A percentile compares a stretch with the other conserved stretches of the same genome.
phyloP scores from a whole-genome alignment of 2,113 vertebrate species.

The Corvus hawaiiensis region DNA sequence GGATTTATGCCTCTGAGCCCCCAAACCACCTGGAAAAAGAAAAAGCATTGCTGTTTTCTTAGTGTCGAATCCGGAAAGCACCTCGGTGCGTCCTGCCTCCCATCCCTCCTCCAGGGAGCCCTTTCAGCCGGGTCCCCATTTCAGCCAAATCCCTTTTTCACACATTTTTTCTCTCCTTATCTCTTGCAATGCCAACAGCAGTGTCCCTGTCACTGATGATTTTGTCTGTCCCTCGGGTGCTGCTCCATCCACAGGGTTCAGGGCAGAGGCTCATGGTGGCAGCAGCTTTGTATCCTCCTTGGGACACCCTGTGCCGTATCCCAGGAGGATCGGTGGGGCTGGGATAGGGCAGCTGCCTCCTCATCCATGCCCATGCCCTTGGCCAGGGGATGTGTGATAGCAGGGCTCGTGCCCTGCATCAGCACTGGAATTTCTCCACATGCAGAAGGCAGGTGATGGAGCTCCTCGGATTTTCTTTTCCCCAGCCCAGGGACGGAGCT shows the following conservation, averaged over 20 bases:
- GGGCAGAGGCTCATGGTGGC: not conserved
- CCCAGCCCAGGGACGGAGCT: not conserved
- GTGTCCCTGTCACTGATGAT: rapidly evolving
- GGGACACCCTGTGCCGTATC: not conserved
- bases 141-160: not conserved
- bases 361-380: rapidly evolving
- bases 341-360: not conserved
- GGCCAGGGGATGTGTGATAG: not conserved
- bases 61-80: rapidly evolving
- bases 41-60: not conserved
- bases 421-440: rapidly evolving
- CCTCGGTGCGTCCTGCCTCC: rapidly evolving
- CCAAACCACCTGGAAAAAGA: not conserved
- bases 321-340: not conserved
- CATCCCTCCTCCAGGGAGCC: not conserved
- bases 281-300: not conserved
- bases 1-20: not conserved
- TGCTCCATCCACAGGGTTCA: rapidly evolving
- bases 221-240: rapidly evolving
- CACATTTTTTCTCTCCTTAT: not conserved
- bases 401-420: rapidly evolving
- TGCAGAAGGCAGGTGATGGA: not conserved
- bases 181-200: not conserved
- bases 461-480: not conserved
- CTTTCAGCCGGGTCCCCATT: rapidly evolving